These are phyloP conservation scores for Microcebus murinus DNA, from an alignment of 2,113 vertebrate species.

Conservation along the genomic window DNA sequence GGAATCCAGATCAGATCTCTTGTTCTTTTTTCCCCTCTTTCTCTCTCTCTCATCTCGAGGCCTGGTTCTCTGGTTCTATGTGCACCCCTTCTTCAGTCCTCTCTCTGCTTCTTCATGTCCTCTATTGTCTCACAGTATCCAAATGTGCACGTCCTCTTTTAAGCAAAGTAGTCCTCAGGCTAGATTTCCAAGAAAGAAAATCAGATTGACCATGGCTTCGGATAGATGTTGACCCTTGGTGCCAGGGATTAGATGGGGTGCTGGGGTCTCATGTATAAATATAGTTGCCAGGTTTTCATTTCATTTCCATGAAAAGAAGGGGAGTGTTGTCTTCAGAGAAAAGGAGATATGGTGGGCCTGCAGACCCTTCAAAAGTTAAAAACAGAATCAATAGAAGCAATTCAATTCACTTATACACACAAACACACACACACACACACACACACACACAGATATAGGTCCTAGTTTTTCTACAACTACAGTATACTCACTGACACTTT, in stretches of 20 bases:
- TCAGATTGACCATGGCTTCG: neutral
- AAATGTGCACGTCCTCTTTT: neutral
- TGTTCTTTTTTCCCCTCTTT: neutral
- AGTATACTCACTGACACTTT: neutral
- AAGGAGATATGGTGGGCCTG: neutral
- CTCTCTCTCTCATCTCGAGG: neutral
- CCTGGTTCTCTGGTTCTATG: neutral
- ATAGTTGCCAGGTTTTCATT: neutral
- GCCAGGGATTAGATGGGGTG: neutral
- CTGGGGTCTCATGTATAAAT: neutral
- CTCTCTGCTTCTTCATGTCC: neutral
- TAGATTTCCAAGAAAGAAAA: slow-evolving; percentile 23
- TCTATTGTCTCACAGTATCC: neutral
- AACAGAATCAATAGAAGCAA: neutral
- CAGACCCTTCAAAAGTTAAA: neutral
- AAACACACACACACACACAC: neutral
- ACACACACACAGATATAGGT: neutral
- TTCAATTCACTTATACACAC: neutral
- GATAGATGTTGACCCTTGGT: neutral
- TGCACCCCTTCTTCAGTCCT: neutral
- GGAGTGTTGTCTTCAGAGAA: neutral
- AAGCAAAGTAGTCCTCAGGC: neutral
- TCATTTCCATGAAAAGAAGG: neutral
- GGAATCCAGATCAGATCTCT: neutral
- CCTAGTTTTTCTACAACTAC: neutral